A percentile compares a stretch with the other conserved stretches of the same genome.
These are phyloP conservation scores for Myiozetetes cayanensis DNA, from an alignment of 2,113 vertebrate genomes.

Conservation along the genomic window DNA sequence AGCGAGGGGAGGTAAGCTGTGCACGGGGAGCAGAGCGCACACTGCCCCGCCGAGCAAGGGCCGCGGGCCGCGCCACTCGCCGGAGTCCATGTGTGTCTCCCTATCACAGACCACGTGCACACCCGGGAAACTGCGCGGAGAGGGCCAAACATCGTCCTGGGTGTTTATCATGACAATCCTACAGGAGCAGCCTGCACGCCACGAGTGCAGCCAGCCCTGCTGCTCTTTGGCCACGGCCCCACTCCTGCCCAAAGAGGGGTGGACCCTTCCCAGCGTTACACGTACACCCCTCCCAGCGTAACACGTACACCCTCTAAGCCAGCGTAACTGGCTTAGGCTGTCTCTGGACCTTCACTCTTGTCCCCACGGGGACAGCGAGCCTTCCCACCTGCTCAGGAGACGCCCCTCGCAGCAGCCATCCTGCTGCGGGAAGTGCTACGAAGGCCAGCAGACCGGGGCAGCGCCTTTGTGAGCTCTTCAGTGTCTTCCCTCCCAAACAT, in stretches of 20 bases:
- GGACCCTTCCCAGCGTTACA: rapidly evolving
- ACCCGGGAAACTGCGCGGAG: rapidly evolving
- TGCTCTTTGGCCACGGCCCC: neutral
- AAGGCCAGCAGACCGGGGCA: neutral
- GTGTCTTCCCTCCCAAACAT: too few relatives aligned
- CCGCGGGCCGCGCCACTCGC: neutral
- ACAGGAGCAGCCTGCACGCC: rapidly evolving
- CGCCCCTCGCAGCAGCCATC: neutral
- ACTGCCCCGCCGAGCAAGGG: neutral
- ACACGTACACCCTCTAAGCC: too few relatives aligned
- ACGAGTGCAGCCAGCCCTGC: rapidly evolving
- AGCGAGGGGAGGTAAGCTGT: too few relatives aligned
- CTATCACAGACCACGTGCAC: rapidly evolving
- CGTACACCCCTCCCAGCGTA: rapidly evolving
- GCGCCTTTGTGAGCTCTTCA: too few relatives aligned
- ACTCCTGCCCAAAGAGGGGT: neutral
- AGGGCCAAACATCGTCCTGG: rapidly evolving
- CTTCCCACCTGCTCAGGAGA: rapidly evolving
- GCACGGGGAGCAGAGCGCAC: rapidly evolving
- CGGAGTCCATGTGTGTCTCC: too few relatives aligned
- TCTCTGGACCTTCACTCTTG: neutral
- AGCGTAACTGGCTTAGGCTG: rapidly evolving
- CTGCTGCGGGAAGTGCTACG: neutral
- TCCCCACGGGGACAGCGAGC: rapidly evolving
- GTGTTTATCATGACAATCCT: neutral